Percentiles rank a stretch among this genome's conserved stretches.
These are phyloP conservation scores for Pyrrhia umbra DNA, from an alignment of 2,888 invertebrate species.

Conservation along the genomic window DNA sequence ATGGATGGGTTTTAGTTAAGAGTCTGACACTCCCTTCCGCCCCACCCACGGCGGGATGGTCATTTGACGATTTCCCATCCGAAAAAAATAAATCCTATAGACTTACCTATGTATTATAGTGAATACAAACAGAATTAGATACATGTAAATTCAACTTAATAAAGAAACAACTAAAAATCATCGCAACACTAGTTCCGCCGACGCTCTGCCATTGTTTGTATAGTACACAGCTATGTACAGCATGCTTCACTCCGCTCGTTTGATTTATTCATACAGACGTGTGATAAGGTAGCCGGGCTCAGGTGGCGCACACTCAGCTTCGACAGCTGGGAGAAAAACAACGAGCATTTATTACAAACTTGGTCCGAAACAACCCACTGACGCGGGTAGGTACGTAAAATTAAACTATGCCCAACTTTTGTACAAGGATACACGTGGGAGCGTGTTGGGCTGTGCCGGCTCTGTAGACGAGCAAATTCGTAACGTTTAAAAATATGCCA, in stretches of 20 bases:
- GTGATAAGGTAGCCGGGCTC: conserved; percentile 66
- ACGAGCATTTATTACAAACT: conserved; percentile 72
- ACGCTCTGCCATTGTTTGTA: conserved; percentile 3
- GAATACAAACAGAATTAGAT: neutral
- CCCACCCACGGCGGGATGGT: too few species aligned
- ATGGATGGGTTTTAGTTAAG: too few species aligned
- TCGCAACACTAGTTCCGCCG: neutral
- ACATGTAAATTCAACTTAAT: neutral
- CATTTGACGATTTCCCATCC: too few species aligned
- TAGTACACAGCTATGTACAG: conserved; percentile 29
- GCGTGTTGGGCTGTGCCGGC: conserved; percentile 24
- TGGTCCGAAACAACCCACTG: conserved; percentile 64
- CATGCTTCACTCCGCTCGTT: conserved; percentile 53
- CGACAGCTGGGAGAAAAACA: conserved; percentile 70
- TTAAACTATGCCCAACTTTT: conserved; percentile 70
- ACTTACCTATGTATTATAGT: too few species aligned
- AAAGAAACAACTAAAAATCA: neutral
- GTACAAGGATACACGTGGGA: conserved; percentile 56
- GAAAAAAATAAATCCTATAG: too few species aligned
- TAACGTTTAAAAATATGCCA: conserved; percentile 29
- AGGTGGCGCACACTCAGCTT: conserved; percentile 71
- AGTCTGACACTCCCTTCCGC: too few species aligned
- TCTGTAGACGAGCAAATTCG: conserved; percentile 41
- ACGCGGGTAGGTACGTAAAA: conserved; percentile 70
- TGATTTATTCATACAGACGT: conserved; percentile 74